Base-by-base conservation (phyloP, 2,113 vertebrate genomes). In the Chaenocephalus aceratus region DNA sequence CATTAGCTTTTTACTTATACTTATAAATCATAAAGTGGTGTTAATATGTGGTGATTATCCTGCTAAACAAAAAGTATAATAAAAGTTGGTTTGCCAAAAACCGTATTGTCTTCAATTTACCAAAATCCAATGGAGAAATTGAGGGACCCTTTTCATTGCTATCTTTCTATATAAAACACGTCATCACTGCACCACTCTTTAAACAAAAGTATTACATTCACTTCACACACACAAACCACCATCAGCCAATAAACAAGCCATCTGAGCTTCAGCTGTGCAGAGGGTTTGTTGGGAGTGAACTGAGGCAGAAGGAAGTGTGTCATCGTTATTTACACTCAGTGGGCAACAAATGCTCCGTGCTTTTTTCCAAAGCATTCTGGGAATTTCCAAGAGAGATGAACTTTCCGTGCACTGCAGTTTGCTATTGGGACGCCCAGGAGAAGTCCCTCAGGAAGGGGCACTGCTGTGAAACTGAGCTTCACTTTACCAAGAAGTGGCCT, bases 341-440 rank as follows among this genome's bases (percentile, higher is more conserved):
- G 62, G 59, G 71, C 65, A 13, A 68, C 59, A 66, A 72, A 75
- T 23, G 48, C 56, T 68, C 46, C 48, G 0, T 75, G 49, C 51
- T 63, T 82, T 70, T 74, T 67, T 34, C 7, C 71, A 46, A 48
- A 48, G 61, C 30, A 73, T 73, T 79, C 56, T 70, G 72, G 78
- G 77, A 73, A 63, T 70, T 73, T 79, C 61, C 68, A 26, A 73
- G 60, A 59, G 71, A 62, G 48, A 46, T 86, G 75, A 80, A 56
- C 79, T 79, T 54, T 6, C 59, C 1, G 41, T 72, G 80, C 70
- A 57, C 58, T 23, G 41, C 56, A 61, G 57, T 18, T 54, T 61
- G 64, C 60, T 30, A 8, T 16, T 7, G 34, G 54, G n/a, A 34
- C 53, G 9, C 30, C 10, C 16, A 59, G 26, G 36, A 64, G 59